phyloP scores from a whole-genome alignment of 2,888 invertebrate species.

The Ormyrus pomaceus region DNA sequence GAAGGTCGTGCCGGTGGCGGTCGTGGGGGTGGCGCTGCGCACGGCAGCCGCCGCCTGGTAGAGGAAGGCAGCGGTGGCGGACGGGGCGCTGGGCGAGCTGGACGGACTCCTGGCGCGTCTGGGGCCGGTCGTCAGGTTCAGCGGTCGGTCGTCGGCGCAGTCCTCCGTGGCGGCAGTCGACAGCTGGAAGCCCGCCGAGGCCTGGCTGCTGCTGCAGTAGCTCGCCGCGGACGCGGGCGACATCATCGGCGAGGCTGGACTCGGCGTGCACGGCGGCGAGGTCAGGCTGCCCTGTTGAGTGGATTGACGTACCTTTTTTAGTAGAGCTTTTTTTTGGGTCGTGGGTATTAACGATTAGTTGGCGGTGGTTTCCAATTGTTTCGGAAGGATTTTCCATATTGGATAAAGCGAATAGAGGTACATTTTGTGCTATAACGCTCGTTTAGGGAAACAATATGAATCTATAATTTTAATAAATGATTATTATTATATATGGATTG shows the following conservation, averaged over 20 bases:
- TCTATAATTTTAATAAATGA: too few relatives aligned
- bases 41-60: not conserved
- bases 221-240: conserved; percentile 63
- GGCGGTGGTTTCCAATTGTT: too few relatives aligned
- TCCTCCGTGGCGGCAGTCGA: not conserved
- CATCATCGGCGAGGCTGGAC: conserved; percentile 64
- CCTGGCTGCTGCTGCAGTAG: conserved; percentile 37
- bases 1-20: conserved; percentile 56
- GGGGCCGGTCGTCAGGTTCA: conserved; percentile 68
- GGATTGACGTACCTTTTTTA: too few relatives aligned
- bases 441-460: too few relatives aligned
- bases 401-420: too few relatives aligned
- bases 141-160: conserved; percentile 70
- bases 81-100: conserved; percentile 52
- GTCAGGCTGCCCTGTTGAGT: conserved; percentile 60
- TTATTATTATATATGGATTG: too few relatives aligned
- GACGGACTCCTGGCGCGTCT: conserved; percentile 63
- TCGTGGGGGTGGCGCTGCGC: conserved; percentile 28
- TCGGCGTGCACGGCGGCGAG: conserved; percentile 64
- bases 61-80: conserved; percentile 13
- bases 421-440: too few relatives aligned
- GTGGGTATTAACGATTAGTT: too few relatives aligned
- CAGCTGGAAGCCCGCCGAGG: conserved; percentile 33
- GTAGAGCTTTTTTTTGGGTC: too few relatives aligned
- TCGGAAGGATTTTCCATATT: too few relatives aligned